These are phyloP conservation scores for Koerneria pararmatus DNA, from an alignment of 2,888 invertebrate genomes.

Conservation along the genomic window DNA sequence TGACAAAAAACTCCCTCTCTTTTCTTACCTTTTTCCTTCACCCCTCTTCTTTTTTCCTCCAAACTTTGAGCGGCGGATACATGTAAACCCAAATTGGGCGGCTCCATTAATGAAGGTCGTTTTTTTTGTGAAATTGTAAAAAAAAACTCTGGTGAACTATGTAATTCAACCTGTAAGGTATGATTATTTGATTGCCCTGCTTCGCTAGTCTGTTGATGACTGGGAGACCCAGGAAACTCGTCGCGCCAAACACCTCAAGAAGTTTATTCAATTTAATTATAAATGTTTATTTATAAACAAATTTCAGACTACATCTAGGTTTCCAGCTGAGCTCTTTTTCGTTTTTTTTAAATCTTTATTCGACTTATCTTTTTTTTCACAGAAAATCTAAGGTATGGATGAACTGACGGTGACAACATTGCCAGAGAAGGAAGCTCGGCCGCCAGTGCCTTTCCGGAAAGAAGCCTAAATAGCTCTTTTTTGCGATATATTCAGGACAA, in stretches of 20 bases:
- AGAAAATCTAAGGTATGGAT: too few species aligned
- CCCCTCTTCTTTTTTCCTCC: too few species aligned
- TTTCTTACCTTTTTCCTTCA: too few species aligned
- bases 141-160: neutral
- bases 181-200: constrained; percentile 71
- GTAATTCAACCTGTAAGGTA: constrained; percentile 77
- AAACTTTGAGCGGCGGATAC: too few species aligned
- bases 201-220: constrained; percentile 79
- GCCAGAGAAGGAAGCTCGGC: constrained; percentile 92
- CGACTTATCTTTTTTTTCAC: too few species aligned
- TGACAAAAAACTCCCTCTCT: too few species aligned
- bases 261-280: constrained; percentile 81
- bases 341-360: too few species aligned
- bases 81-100: neutral
- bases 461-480: constrained; percentile 3
- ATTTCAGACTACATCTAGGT: too few species aligned
- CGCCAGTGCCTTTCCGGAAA: constrained; percentile 64
- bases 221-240: constrained; percentile 82
- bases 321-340: too few species aligned
- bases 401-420: constrained; percentile 95
- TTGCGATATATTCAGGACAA: too few species aligned
- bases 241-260: constrained; percentile 69
- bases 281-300: too few species aligned
- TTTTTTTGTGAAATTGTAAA: neutral
- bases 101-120: neutral